phyloP scores from a whole-genome alignment of 2,797 vertebrate species.

The Trachops cirrhosus region DNA sequence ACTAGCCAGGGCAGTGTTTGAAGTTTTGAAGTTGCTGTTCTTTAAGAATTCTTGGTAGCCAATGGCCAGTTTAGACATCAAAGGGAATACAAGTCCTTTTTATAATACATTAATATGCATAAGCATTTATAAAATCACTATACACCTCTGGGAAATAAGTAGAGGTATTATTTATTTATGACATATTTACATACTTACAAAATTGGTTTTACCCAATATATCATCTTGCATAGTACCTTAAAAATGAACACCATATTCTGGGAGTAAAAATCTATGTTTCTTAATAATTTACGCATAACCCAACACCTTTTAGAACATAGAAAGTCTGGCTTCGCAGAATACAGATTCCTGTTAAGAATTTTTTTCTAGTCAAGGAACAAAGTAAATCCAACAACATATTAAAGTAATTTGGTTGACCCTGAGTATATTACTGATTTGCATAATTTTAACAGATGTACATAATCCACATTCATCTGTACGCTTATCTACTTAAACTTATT shows the following conservation, averaged over 20 bases:
- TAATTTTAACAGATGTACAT: conserved; percentile 32
- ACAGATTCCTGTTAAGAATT: conserved; percentile 15
- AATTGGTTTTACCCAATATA: conserved; percentile 50
- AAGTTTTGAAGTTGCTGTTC: neutral
- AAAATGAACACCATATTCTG: conserved; percentile 32
- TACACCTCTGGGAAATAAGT: conserved; percentile 19
- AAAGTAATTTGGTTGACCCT: conserved; percentile 59
- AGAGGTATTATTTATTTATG: conserved; percentile 68
- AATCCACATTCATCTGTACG: neutral
- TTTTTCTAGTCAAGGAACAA: conserved; percentile 41
- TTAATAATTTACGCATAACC: conserved; percentile 50
- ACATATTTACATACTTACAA: conserved; percentile 71
- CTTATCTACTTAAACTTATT: neutral
- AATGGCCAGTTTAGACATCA: neutral
- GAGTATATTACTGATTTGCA: conserved; percentile 57
- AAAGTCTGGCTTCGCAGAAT: conserved; percentile 47
- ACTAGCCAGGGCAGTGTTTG: neutral
- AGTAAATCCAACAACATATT: neutral
- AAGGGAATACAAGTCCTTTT: neutral
- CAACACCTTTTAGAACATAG: conserved; percentile 38
- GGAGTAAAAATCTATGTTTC: conserved; percentile 36
- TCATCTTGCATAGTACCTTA: conserved; percentile 36
- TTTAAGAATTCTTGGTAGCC: neutral
- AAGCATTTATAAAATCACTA: conserved; percentile 14
- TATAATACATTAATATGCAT: neutral